Base-by-base conservation (phyloP, 2,888 invertebrate species). In the Nymphalis urticae region DNA sequence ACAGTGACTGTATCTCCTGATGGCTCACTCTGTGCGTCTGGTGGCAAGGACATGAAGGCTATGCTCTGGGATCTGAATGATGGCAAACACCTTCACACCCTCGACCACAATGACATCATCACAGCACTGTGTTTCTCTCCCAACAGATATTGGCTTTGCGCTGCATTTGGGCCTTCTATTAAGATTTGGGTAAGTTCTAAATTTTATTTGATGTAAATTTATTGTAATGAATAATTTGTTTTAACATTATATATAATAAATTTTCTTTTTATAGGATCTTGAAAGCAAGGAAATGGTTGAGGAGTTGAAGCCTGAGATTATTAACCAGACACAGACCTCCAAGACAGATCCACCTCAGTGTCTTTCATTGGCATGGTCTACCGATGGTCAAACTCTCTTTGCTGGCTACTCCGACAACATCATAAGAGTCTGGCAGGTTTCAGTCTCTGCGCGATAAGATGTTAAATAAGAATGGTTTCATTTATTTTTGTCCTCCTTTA, bases 1-100 rank as follows among this genome's bases (percentile, higher is more conserved):
- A 98, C 98, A 48, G 99, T 99, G 8, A 99, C 99, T 0, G 99
- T 99, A 62, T 99, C 99, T 60, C 99, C 99, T 79, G 99, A 99
- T 92, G 99, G 99, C 82, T 99, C 99, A 1, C 95, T 99, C 50
- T 99, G 99, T 86, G 99, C 99, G n/a, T 99, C 98, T 73, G 99
- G 99, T 88, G 99, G 99, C 85, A 99, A 99, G 96, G 99, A 99
- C 93, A 98, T 98, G 93, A 98, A 98, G 93, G 99, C 99, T 13
- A 98, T 99, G 97, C 94, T 99, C 76, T 99, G 99, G 99, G 99
- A 99, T 91, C 94, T 99, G 86, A 99, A 99, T 90, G 99, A 99
- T 86, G 99, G 98, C 93, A 99, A 99, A 93, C 99, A 99, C 90
- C 94, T 99, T 85, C 99, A 99, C 94, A 99, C 99, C 17, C 93